Base-by-base conservation (phyloP, 2,113 vertebrate species). In the Corythaixoides concolor region DNA sequence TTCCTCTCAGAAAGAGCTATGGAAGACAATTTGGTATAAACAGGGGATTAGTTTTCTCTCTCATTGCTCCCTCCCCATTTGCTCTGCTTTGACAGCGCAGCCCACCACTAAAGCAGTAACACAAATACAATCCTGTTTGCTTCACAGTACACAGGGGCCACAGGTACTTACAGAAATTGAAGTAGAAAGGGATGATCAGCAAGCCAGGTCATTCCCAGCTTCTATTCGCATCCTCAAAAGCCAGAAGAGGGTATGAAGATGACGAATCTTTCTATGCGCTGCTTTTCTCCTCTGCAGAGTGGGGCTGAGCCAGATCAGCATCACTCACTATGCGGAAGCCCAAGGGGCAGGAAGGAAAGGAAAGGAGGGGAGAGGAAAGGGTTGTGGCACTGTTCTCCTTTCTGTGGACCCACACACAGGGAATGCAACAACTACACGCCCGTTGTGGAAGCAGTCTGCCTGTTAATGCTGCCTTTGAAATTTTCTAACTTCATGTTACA, bases 1-100 rank as follows among this genome's bases (percentile, higher is more conserved):
- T 52, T 83, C 47, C 41, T 83, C 60, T 84, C 64, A 75, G 35
- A 52, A 62, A 64, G 9, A 11, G 22, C 66, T 53, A 33, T 8
- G 62, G 83, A 89, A 91, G 70, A 92, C 76, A 50, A 94, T 89
- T 91, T 55, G 81, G 50, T 88, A 90, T 85, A 83, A 95, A 91
- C 84, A 91, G 33, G 45, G 92, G 90, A 95, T 93, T 93, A 94
- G 88, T 78, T 90, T 81, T 26, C 60, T 55, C 64, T 90, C n/a
- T 60, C 74, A 77, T 69, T 88, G 74, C 63, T 91, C 86, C 91
- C 76, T 85, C 84, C 60, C 49, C 70, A 21, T 92, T 92, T 92
- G 58, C 89, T 93, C 60, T 81, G 80, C 73, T 89, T 87, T 89
- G 94, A 91, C 90, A 91, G 81, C 6, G 6, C 53, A 88, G 41